A percentile compares a stretch with the other conserved stretches of the same genome.
Evolutionary conservation across 2,113 vertebrate genomes (phyloP).

Genomic region (Hippocampus mohnikei): DNA sequence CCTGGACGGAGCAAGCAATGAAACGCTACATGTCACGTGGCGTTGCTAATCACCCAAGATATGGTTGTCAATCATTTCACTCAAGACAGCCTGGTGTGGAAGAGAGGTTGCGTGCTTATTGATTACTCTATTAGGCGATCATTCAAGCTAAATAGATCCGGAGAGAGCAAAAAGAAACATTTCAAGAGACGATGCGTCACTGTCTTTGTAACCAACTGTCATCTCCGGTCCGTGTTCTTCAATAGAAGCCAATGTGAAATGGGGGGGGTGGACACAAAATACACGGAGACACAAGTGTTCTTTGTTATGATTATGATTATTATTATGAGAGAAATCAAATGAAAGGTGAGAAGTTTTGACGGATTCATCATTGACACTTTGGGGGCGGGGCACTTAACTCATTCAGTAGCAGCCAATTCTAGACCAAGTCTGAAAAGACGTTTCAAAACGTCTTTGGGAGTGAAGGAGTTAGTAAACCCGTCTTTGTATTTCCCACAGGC

Average conservation of each 20-base stretch:
- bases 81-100: background rate
- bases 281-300: background rate
- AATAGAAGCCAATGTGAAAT: constrained; percentile 7
- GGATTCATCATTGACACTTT: too few species aligned
- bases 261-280: constrained; percentile 43
- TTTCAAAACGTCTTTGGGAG: too few species aligned
- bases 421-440: too few species aligned
- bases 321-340: too few species aligned
- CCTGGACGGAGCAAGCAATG: constrained; percentile 27
- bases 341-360: too few species aligned
- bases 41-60: constrained; percentile 1
- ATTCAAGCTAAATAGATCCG: too few species aligned
- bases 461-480: too few species aligned
- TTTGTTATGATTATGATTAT: too few species aligned
- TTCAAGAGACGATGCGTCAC: constrained; percentile 8
- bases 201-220: constrained; percentile 19
- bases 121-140: too few species aligned
- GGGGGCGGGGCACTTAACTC: too few species aligned
- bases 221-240: constrained; percentile 11
- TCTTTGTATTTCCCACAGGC: too few species aligned
- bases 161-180: constrained; percentile 17
- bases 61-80: background rate
- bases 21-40: constrained; percentile 26
- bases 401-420: too few species aligned
- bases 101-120: constrained; percentile 6